phyloP scores from a whole-genome alignment of 1,140 invertebrate genomes.

The Whitmania pigra region DNA sequence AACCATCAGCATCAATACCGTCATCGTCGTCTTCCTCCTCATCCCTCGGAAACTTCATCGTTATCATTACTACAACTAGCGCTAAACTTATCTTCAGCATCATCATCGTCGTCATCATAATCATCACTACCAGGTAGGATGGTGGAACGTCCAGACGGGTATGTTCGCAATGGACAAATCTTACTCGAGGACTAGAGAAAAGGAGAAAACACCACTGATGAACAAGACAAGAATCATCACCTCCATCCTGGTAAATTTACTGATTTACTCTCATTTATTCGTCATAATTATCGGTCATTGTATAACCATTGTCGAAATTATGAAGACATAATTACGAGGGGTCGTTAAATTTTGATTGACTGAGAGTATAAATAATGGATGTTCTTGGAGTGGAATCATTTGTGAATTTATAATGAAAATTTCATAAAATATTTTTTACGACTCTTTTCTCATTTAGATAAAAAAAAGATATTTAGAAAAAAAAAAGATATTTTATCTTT shows the following conservation, averaged over 20 bases:
- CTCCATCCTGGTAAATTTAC: constrained; percentile 8
- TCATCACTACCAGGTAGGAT: not conserved
- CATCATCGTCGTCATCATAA: not conserved
- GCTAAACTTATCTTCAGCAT: not conserved
- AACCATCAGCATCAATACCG: not conserved
- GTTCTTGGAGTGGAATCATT: not conserved
- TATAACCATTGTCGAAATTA: not conserved
- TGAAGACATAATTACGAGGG: not conserved
- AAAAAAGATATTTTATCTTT: no score
- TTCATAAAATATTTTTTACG: not conserved
- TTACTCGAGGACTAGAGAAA: constrained; percentile 25
- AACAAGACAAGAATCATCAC: constrained; percentile 18
- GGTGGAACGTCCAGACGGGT: not conserved
- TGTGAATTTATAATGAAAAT: not conserved
- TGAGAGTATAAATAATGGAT: not conserved
- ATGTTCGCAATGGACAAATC: not conserved
- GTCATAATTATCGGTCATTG: not conserved
- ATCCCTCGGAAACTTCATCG: no score
- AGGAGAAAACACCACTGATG: not conserved
- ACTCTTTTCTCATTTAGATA: no score
- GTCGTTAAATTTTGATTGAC: not conserved
- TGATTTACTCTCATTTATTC: not conserved
- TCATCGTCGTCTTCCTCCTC: not conserved
- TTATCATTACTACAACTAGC: not conserved
- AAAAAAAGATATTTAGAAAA: no score